Evolutionary conservation across 53 echinoderm and acorn worm species (phyloP).

Genomic region (Luidia sarsii): DNA sequence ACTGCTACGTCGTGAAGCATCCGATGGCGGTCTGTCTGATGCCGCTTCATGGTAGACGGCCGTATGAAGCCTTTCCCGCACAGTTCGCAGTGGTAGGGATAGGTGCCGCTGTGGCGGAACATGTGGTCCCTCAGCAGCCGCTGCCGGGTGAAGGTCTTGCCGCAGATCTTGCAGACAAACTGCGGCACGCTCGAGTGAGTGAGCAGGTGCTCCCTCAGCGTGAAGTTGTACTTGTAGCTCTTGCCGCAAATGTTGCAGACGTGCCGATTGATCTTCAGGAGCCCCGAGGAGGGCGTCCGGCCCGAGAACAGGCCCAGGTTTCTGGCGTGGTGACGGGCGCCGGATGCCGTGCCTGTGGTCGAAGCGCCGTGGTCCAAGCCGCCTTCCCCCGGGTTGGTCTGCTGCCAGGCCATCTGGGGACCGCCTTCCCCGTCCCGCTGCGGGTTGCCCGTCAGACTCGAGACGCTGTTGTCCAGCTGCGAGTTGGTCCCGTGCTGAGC

Average conservation of each 20-base stretch:
- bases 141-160: conserved; percentile 64
- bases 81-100: conserved; percentile 70
- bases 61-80: conserved; percentile 78
- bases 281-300: not conserved
- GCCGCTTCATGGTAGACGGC: conserved; percentile 64
- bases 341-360: not conserved
- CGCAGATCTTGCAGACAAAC: conserved; percentile 71
- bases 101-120: conserved; percentile 69
- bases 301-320: not conserved
- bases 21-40: conserved; percentile 51
- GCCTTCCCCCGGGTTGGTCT: not conserved
- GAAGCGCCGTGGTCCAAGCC: no score
- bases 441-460: not conserved
- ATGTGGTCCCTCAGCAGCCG: conserved; percentile 75
- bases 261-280: conserved; percentile 26
- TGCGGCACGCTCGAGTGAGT: conserved; percentile 74
- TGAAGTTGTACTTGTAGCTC: conserved; percentile 78
- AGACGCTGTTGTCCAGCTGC: not conserved
- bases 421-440: not conserved
- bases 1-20: conserved; percentile 5
- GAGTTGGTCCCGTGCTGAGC: not conserved
- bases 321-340: not conserved
- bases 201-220: conserved; percentile 71
- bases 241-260: conserved; percentile 76
- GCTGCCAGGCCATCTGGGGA: not conserved